These are phyloP conservation scores for Cosmopolites sordidus DNA, from an alignment of 2,888 invertebrate species.

Conservation along the genomic window DNA sequence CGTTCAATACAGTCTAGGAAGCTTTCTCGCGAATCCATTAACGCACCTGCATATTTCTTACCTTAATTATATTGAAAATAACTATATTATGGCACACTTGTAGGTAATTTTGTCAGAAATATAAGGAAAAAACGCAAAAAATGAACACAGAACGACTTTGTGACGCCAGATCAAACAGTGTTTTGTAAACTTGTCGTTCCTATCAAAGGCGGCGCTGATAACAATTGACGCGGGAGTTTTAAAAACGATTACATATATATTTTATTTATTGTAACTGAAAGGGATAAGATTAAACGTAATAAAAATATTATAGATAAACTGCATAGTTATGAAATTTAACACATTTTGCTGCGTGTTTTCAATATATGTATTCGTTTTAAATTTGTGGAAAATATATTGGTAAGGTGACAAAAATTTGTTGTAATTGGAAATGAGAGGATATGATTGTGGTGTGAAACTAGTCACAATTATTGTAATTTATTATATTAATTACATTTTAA, in stretches of 20 bases:
- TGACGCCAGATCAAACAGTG: conserved; percentile 23
- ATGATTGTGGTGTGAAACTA: too few relatives aligned
- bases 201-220: conserved; percentile 16
- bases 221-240: conserved; percentile 9
- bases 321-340: too few relatives aligned
- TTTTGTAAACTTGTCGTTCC: conserved; percentile 13
- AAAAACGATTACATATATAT: conserved; percentile 5
- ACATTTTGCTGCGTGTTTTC: too few relatives aligned
- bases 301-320: too few relatives aligned
- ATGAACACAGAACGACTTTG: conserved; percentile 28
- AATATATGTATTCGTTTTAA: too few relatives aligned
- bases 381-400: too few relatives aligned
- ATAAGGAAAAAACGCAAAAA: conserved; percentile 26
- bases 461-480: too few relatives aligned
- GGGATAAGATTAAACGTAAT: too few relatives aligned
- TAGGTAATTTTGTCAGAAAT: conserved; percentile 28
- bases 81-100: conserved; percentile 20
- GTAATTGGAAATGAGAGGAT: too few relatives aligned
- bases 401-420: too few relatives aligned
- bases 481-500: too few relatives aligned
- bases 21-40: conserved; percentile 10
- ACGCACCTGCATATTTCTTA: conserved; percentile 22
- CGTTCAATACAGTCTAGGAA: conserved; percentile 21
- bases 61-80: conserved; percentile 27
- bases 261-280: too few relatives aligned